Conservation (phyloP, 2,888 invertebrate genomes). For the Apamea anceps region DNA sequence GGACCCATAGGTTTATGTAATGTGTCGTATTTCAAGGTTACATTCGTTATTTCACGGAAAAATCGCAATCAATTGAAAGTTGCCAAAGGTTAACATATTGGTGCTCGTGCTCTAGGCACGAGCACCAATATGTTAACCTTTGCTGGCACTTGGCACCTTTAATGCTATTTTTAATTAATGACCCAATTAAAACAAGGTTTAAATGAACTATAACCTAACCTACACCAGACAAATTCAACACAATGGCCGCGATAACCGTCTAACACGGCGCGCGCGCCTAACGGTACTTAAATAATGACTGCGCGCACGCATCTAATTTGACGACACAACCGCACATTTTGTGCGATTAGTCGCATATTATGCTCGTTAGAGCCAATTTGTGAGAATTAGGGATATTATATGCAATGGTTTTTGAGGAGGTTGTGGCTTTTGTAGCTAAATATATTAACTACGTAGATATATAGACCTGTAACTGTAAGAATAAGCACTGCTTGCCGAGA, state of each 20-base stretch:
- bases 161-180: neutral
- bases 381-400: conserved; percentile 20
- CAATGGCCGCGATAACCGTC: conserved; percentile 64
- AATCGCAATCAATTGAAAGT: too few species aligned
- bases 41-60: too few species aligned
- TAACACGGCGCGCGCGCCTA: conserved; percentile 56
- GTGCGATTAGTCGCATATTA: conserved; percentile 39
- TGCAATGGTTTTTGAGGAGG: conserved; percentile 12
- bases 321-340: conserved; percentile 56
- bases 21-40: too few species aligned
- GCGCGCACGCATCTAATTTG: conserved; percentile 59
- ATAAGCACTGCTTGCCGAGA: neutral
- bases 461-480: neutral
- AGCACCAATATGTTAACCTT: too few species aligned
- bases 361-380: conserved; percentile 44
- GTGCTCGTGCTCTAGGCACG: too few species aligned
- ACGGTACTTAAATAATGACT: conserved; percentile 61
- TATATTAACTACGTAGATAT: neutral
- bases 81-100: too few species aligned
- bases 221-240: conserved; percentile 52
- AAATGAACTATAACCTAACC: conserved; percentile 50
- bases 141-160: too few species aligned
- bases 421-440: neutral
- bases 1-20: too few species aligned
- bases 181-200: conserved; percentile 12